Base-by-base conservation (phyloP, 2,113 vertebrate species). In the Periophthalmus modestus region DNA sequence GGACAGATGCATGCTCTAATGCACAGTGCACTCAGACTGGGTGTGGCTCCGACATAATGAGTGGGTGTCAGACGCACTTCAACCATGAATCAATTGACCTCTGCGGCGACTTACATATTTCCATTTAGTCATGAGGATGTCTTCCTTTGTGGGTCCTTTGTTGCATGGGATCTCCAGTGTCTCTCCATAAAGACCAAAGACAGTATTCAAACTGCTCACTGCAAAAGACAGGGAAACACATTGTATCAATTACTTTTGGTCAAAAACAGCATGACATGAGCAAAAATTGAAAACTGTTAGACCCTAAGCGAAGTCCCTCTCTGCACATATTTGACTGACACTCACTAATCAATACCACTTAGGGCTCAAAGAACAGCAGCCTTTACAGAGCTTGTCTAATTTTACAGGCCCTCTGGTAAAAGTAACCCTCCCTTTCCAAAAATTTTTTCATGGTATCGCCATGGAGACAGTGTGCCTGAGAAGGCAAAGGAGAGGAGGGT, bases 31-130 rank as follows among this genome's bases (percentile, higher is more conserved):
- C 81, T 84, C 82, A 90, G 83, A 84, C 77, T 73, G 81, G 87
- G 90, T 43, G 84, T 88, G 90, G 85, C 33, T 83, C 85, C 78
- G 79, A 85, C 82, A 85, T 68, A 72, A 80, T 74, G 69, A 88
- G 62, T 72, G 87, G 84, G 74, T 84, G 82, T 85, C 85, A 82
- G 76, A 79, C 71, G 0, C 69, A 55, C 69, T 18, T 68, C 69
- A 68, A 59, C 68, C 68, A 55, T 80, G 82, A 84, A 78, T 81
- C 66, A 15, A 76, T 80, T 81, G 81, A 88, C 82, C 81, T 85
- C 68, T 7, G 11, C 23, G 21, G 39, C 77, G 80, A 97, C 97
- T 97, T 95, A 99, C 97, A 67, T 96, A 98, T 99, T 98, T 99
- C 97, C 97, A 99, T 92, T 97, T 97, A 66, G 90, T 93, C 75